Evolutionary conservation across 2,113 vertebrate genomes (phyloP), one percentile per base, ranked within the genome.

Genomic region (Microtus montanus): DNA sequence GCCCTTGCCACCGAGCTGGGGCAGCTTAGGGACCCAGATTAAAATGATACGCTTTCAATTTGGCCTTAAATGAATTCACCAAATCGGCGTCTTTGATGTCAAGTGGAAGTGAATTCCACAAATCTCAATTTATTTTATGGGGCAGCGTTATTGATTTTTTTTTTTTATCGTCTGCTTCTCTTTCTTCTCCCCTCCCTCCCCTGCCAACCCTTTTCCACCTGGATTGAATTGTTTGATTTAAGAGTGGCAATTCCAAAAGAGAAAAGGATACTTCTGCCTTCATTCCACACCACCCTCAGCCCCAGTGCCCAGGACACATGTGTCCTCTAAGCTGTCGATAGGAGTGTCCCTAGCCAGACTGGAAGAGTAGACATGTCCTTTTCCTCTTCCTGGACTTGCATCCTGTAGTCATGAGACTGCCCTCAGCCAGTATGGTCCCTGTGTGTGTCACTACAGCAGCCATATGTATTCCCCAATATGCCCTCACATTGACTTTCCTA

Each of bases 171-270:
- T 97, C 98, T 98, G 95, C 78, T 96, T 98, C 96, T 97, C 96
- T 75, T 98, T 80, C 89, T 94, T 94, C 97, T 93, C 93, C 94
- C 91, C 95, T 17, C 96, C 97, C 97, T 88, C 94, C 97, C 96
- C 97, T 97, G 93, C 96, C 96, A 96, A 90, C 97, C 88, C 96
- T 97, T 92, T 98, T 98, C 95, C 95, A 97, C 96, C 49, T 5
- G 98, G 98, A 98, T 97, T 98, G 98, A 98, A 97, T 90, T 88
- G 89, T 98, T 97, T 99, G 98, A 99, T 99, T 99, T 99, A 99
- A 98, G 98, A 98, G 98, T 94, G 24, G 96, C 83, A 80, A 71
- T 98, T 98, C 87, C 95, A 90, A 94, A 94, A 96, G 87, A 97
- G 95, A 97, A 96, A 97, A 83, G 87, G 79, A 64, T 0, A 7